Evolutionary conservation across 2,113 vertebrate species (phyloP).

Genomic region (Myiagra hebetior): DNA sequence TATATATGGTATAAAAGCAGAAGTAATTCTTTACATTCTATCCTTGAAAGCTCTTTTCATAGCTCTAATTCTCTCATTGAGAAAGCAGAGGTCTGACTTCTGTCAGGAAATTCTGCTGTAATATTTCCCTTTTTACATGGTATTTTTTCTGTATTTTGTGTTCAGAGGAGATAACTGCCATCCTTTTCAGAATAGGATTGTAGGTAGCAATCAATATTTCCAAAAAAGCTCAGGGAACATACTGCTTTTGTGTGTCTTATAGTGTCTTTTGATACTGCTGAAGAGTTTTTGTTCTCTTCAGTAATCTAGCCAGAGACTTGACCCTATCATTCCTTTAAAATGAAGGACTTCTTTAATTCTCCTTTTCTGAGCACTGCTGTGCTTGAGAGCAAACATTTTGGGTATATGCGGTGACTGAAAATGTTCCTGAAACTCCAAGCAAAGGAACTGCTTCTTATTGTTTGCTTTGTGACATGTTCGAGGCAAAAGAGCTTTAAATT

Average conservation of each 20-base stretch:
- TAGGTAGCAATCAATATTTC: conserved; percentile 42
- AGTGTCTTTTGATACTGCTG: conserved; percentile 9
- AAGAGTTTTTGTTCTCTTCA: conserved; percentile 34
- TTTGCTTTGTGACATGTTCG: not conserved
- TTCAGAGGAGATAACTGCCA: conserved; percentile 19
- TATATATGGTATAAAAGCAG: not conserved
- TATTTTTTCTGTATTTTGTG: not conserved
- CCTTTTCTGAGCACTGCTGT: not conserved
- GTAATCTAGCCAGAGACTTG: conserved; percentile 26
- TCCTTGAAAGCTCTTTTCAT: not conserved
- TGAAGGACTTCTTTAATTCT: conserved; percentile 17
- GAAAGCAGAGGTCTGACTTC: not conserved
- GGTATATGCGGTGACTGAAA: not conserved
- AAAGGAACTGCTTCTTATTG: not conserved
- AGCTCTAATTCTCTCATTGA: conserved; percentile 8
- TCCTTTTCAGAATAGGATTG: not conserved
- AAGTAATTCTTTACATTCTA: not conserved
- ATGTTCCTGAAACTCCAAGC: not conserved
- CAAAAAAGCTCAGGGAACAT: conserved; percentile 2
- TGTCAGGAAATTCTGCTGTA: conserved; percentile 31
- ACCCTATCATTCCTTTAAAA: conserved; percentile 24
- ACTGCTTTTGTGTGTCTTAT: not conserved
- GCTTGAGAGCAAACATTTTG: not conserved
- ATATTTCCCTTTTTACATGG: not conserved
- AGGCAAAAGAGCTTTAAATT: not conserved